Conservation (phyloP, 2,888 invertebrate species). For the Lucinisca nassula region DNA sequence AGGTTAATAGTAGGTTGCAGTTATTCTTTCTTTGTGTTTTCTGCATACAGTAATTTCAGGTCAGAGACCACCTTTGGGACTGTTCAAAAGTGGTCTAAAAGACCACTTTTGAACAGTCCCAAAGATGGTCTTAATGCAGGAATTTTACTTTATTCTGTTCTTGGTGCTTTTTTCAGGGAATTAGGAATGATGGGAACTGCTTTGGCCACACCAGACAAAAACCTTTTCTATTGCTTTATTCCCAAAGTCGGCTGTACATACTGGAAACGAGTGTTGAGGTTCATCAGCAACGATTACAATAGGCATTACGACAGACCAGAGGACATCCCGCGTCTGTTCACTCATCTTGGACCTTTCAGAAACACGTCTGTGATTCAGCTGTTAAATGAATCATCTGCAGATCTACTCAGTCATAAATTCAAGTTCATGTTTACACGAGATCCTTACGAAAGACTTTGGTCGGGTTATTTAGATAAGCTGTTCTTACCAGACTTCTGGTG, state of each 20-base stretch:
- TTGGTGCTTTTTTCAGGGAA: constrained; percentile 24
- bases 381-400: neutral
- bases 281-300: constrained; percentile 59
- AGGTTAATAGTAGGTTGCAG: neutral
- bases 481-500: constrained; percentile 76
- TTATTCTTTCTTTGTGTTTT: no score
- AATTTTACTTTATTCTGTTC: neutral
- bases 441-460: constrained; percentile 73
- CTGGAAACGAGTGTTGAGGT: constrained; percentile 74
- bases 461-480: constrained; percentile 76
- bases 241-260: constrained; percentile 77
- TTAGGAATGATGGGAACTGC: constrained; percentile 21
- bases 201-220: constrained; percentile 10
- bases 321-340: constrained; percentile 55
- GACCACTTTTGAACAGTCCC: neutral
- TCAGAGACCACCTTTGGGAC: neutral
- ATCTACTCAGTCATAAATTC: neutral
- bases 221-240: constrained; percentile 70
- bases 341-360: constrained; percentile 55
- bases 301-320: constrained; percentile 47
- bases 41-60: neutral
- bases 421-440: constrained; percentile 73
- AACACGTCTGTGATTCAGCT: constrained; percentile 16
- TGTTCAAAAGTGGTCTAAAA: neutral
- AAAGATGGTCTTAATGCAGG: neutral